phyloP scores from a whole-genome alignment of 1,140 invertebrate species.

The Aphelinus atriplicis region DNA sequence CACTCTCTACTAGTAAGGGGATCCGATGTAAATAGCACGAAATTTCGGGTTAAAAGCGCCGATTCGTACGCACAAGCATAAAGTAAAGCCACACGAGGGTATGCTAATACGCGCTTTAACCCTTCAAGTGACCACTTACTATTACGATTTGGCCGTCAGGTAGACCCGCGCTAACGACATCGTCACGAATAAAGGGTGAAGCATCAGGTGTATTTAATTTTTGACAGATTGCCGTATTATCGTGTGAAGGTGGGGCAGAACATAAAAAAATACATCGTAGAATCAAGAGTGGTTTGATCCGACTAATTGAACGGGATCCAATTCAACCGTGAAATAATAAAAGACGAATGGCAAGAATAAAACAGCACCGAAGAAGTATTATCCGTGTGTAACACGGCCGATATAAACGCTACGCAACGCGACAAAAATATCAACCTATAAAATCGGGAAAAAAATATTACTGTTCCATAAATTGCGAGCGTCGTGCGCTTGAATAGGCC shows the following conservation, averaged over 20 bases:
- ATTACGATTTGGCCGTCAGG: slow-evolving; percentile 35
- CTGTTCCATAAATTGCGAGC: neutral
- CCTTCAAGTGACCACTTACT: slow-evolving; percentile 52
- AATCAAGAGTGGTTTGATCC: no score
- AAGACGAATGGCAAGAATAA: no score
- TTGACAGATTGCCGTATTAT: no score
- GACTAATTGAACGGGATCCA: no score
- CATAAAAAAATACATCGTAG: no score
- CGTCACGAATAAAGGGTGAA: neutral
- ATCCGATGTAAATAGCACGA: neutral
- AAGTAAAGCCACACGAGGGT: neutral
- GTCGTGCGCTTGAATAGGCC: no score
- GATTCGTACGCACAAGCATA: neutral
- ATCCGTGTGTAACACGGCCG: no score
- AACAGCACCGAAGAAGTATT: no score
- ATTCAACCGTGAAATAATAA: no score
- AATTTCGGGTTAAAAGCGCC: slow-evolving; percentile 3
- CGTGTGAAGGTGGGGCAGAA: no score
- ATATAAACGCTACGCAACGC: no score
- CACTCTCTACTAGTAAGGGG: neutral
- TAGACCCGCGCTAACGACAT: no score
- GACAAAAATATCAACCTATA: neutral
- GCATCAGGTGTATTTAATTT: slow-evolving; percentile 11
- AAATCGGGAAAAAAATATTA: neutral
- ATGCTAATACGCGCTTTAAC: slow-evolving; percentile 45